Percentiles rank a stretch among this genome's conserved stretches.
Evolutionary conservation across 92 coral and sea anemone genomes (phyloP).

Genomic region (Porites cylindrica): DNA sequence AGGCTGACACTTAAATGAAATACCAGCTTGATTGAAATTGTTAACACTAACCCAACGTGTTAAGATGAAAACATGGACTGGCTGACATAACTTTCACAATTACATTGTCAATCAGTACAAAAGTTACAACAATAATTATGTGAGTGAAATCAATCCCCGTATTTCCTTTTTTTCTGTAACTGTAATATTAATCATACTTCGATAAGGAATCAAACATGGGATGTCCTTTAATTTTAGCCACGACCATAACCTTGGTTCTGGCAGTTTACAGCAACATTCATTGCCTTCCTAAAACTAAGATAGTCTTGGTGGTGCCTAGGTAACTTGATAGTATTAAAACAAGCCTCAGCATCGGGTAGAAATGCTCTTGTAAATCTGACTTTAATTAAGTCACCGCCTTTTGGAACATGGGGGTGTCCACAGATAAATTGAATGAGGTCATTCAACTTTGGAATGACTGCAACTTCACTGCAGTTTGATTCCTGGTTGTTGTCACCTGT

Average conservation of each 20-base stretch:
- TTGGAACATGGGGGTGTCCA: conserved; percentile 21
- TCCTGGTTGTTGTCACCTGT: conserved; percentile 12
- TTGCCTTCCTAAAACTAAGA: conserved; percentile 33
- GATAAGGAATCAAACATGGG: not conserved
- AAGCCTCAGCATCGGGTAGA: conserved; percentile 35
- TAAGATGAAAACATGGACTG: too few relatives aligned
- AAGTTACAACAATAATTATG: too few relatives aligned
- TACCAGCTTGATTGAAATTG: too few relatives aligned
- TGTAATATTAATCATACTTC: conserved; percentile 17
- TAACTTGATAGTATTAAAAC: conserved; percentile 42
- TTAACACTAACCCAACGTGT: too few relatives aligned
- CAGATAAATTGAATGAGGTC: conserved; percentile 54
- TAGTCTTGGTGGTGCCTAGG: conserved; percentile 38
- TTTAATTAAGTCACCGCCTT: too few relatives aligned
- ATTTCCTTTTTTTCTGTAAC: conserved; percentile 14
- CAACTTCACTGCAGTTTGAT: conserved; percentile 20
- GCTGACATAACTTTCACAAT: too few relatives aligned
- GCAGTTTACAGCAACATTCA: conserved; percentile 60
- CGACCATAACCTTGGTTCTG: conserved; percentile 63
- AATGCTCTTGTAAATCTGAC: too few relatives aligned
- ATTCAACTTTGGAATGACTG: conserved; percentile 34
- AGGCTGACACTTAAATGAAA: too few relatives aligned
- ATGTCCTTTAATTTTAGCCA: conserved; percentile 34
- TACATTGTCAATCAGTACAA: too few relatives aligned
- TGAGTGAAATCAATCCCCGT: too few relatives aligned